Evolutionary conservation across 30 jellyfish, hydroid and myxozoan species (phyloP), one percentile per base, ranked within the genome.

Genomic region (Chrysaora quinquecirrha): DNA sequence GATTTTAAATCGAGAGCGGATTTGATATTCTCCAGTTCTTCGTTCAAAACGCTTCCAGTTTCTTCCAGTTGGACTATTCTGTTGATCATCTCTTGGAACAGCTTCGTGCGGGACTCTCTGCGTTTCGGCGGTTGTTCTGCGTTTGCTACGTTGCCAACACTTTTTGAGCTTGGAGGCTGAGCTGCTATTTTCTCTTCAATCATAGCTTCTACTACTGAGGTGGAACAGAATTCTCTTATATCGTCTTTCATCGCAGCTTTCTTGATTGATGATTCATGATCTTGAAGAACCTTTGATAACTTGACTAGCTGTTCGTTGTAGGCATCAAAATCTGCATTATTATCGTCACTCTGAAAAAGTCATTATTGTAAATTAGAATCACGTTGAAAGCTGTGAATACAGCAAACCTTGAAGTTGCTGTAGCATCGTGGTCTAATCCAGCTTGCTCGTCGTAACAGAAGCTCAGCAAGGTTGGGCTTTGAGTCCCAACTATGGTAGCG

Each of bases 171-270:
- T 7, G 24, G 30, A 16, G 68, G 68, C 27, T 52, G 73, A 10
- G 64, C 3, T 0, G 86, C 70, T 16, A 34, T 47, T 47, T 71
- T 33, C 34, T 91, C 98, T 52, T 78, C 87, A 21, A 71, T 61
- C 33, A 86, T 30, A 18, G 77, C 58, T 34, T 72, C 91, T 20
- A 80, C 92, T 25, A 48, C 20, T 33, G 79, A 86, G 9, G 70
- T 23, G 9, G 95, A 67, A 80, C 95, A 85, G 30, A 78, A 43
- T 3, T 58, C 76, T 23, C 56, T 32, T 23, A 91, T 24, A 0
- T 85, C 82, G 16, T 62, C 72, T 33, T 85, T 79, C 2, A 66
- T 80, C 3, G 91, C 91, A 32, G 72, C 54, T 7, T 12, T 64
- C 16, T 78, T 54, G 9, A 82, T 25, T 31, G 35, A 24, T 32